phyloP scores from a whole-genome alignment of 2,888 invertebrate genomes.

The Cantharis rustica region DNA sequence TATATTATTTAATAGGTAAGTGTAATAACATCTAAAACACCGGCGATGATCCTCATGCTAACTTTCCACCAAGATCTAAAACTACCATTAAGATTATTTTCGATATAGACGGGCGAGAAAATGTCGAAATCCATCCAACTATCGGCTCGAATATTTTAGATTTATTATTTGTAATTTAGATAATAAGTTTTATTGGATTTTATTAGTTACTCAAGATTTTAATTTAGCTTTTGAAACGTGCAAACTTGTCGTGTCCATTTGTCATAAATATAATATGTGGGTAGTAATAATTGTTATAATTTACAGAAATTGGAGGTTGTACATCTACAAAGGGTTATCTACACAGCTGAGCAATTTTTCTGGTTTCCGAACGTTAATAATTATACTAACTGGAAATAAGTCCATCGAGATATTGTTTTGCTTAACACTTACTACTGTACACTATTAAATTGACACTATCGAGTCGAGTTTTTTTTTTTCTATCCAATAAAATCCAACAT shows the following conservation, averaged over 20 bases:
- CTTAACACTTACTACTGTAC: slow-evolving; percentile 44
- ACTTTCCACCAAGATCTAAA: neutral
- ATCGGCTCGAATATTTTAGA: neutral
- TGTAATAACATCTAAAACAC: neutral
- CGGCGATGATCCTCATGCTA: neutral
- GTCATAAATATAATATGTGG: neutral
- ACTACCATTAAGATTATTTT: neutral
- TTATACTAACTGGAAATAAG: slow-evolving; percentile 51
- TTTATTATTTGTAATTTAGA: neutral
- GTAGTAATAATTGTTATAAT: neutral
- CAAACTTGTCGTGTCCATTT: neutral
- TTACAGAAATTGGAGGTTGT: slow-evolving; percentile 16
- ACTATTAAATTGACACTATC: slow-evolving; percentile 52
- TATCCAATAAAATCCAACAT: slow-evolving; percentile 54
- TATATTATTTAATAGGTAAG: neutral
- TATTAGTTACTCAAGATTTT: slow-evolving; percentile 17
- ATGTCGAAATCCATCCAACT: neutral
- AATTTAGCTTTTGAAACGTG: neutral
- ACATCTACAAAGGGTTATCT: slow-evolving; percentile 30
- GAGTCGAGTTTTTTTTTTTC: slow-evolving; percentile 48
- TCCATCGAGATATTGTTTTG: slow-evolving; percentile 41
- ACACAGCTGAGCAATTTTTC: slow-evolving; percentile 55
- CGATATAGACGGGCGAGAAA: neutral
- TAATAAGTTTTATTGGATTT: slow-evolving; percentile 24
- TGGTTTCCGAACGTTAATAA: slow-evolving; percentile 51